Percentiles rank a stretch among this genome's conserved stretches.
Conservation (phyloP, 2,113 vertebrate species). For the Ailurus styani region DNA sequence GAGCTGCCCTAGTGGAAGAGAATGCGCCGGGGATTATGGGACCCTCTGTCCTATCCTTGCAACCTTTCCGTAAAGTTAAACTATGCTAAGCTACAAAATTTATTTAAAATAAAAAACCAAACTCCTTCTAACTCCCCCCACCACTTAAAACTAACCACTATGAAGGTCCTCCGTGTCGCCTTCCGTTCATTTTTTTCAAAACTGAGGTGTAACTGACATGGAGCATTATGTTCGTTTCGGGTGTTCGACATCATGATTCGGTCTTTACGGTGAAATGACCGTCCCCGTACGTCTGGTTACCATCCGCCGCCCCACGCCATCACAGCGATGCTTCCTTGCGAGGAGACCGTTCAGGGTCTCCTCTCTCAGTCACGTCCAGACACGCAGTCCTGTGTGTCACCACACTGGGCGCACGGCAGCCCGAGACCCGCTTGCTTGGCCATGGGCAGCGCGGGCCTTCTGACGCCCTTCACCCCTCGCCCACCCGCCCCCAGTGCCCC, state of each 20-base stretch:
- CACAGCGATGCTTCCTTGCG: not conserved
- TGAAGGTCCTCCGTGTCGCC: too few relatives aligned
- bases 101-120: not conserved
- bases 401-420: fast-evolving
- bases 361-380: not conserved
- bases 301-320: fast-evolving
- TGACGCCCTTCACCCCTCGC: not conserved
- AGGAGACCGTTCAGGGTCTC: not conserved
- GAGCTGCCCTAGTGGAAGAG: fast-evolving
- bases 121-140: not conserved
- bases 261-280: fast-evolving
- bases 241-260: fast-evolving
- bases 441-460: fast-evolving
- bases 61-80: not conserved
- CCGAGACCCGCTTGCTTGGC: fast-evolving
- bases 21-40: fast-evolving
- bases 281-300: fast-evolving
- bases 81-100: not conserved
- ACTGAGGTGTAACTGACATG: fast-evolving
- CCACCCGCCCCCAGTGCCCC: not conserved
- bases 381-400: fast-evolving
- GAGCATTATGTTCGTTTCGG: fast-evolving
- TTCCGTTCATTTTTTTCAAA: not conserved
- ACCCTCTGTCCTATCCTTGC: not conserved
- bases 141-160: not conserved